Percentiles rank a stretch among this genome's conserved stretches.
These are phyloP conservation scores for Decapterus maruadsi DNA, from an alignment of 2,797 vertebrate genomes.

Conservation along the genomic window DNA sequence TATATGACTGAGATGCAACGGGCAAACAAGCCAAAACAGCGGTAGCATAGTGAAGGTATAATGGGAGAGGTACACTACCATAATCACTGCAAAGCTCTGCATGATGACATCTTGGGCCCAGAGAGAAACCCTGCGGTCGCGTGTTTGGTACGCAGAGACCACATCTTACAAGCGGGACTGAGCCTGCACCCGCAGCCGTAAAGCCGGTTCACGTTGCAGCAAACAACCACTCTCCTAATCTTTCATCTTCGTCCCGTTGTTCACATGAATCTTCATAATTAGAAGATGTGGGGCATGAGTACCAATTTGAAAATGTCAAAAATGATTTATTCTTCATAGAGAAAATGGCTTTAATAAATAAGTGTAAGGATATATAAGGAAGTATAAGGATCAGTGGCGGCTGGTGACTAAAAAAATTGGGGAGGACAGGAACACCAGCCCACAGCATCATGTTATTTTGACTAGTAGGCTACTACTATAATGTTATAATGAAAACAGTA, in stretches of 20 bases:
- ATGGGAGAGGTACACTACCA: conserved; percentile 84
- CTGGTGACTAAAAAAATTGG: too few species aligned
- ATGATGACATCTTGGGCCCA: conserved; percentile 85
- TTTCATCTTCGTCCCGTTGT: conserved; percentile 80
- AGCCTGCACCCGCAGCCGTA: conserved; percentile 79
- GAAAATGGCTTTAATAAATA: conserved; percentile 79
- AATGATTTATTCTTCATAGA: conserved; percentile 72
- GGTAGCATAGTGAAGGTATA: conserved; percentile 79
- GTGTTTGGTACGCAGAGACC: conserved; percentile 82
- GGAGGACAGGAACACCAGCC: too few species aligned
- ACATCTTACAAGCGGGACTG: conserved; percentile 84
- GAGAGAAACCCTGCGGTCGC: conserved; percentile 83
- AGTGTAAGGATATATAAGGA: too few species aligned
- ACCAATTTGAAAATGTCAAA: conserved; percentile 73
- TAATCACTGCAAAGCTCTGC: conserved; percentile 82
- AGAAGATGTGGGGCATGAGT: conserved; percentile 69
- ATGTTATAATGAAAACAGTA: too few species aligned
- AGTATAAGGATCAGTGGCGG: too few species aligned
- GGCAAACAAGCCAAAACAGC: conserved; percentile 77
- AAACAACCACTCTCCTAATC: conserved; percentile 79
- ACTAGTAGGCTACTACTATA: too few species aligned
- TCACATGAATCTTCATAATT: conserved; percentile 84
- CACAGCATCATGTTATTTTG: too few species aligned
- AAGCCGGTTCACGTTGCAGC: conserved; percentile 80
- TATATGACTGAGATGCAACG: conserved; percentile 75